Base-by-base conservation (phyloP, 2,888 invertebrate genomes). In the Glaucopsyche alexis region DNA sequence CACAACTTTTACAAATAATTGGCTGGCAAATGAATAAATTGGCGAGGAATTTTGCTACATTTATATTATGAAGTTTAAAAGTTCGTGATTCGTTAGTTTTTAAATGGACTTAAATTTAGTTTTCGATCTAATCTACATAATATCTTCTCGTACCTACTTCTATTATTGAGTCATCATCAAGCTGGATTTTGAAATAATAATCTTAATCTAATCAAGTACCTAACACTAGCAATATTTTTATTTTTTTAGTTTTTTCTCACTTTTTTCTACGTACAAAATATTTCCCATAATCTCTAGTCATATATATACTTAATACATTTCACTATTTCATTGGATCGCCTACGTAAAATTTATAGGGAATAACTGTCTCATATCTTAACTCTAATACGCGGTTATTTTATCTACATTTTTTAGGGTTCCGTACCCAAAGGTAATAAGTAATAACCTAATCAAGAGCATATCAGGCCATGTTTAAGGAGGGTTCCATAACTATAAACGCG, bases 321-420 rank as follows among this genome's bases (percentile, higher is more conserved):
- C 76, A 71, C 78, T 76, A 75, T 76, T 76, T 73, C 76, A 77
- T 75, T 69, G 49, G 47, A 47, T 47, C 49, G 47, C 49, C 74
- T 73, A 69, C 64, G 45, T 40, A 65, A 66, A 72, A 72, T 67
- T 73, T 74, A 74, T 74, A 14, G 14, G 19, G 47, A 69, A 29
- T 29, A 2, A 14, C 45, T 69, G 49, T 29, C 49, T 49, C 19
- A 13, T 69, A 49, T 69, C 45, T 69, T 29, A 9, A n/a, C 40
- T 11, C 55, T 29, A 60, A 29, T 29, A 60, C 38, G 29, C 55
- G 60, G 60, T 55, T 19, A 55, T 29, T 14, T 11, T 60, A 38
- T 38, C 14, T 60, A 29, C 60, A 60, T 60, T 60, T 60, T 60
- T 60, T 60, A 5, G 3, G n/a, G 16, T 8, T 52, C 29, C 29